These are phyloP conservation scores for Pycnonotus jocosus DNA, from an alignment of 2,113 vertebrate species.

Conservation along the genomic window DNA sequence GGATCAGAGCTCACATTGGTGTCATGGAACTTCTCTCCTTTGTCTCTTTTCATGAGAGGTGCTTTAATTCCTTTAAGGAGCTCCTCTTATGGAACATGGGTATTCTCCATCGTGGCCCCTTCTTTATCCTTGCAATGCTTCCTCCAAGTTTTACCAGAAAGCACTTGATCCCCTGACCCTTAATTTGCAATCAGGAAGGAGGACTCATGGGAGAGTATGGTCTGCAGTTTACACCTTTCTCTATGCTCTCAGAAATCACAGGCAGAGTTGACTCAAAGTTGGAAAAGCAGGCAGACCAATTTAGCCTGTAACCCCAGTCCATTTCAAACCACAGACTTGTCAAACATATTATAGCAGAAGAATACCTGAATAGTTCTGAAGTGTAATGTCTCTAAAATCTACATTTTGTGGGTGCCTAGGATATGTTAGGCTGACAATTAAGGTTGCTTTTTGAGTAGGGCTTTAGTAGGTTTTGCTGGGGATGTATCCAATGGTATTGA, in stretches of 20 bases:
- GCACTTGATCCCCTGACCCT: neutral
- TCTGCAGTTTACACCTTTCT: neutral
- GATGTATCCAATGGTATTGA: neutral
- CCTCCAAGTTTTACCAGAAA: neutral
- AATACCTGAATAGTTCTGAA: neutral
- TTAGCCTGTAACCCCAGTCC: neutral
- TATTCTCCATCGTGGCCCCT: neutral
- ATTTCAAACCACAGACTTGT: neutral
- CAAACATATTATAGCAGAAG: neutral
- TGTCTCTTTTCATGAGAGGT: neutral
- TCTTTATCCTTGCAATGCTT: neutral
- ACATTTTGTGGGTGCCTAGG: neutral
- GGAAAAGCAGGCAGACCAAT: neutral
- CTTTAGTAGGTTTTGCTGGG: neutral
- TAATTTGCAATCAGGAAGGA: neutral
- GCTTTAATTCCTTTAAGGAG: neutral
- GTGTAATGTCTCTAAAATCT: neutral
- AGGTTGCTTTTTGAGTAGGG: neutral
- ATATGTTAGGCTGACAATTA: neutral
- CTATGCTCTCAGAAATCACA: neutral
- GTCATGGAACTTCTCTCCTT: neutral
- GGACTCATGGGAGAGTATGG: neutral
- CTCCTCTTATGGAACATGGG: neutral
- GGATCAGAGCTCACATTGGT: neutral
- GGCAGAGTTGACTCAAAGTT: neutral